phyloP scores from a whole-genome alignment of 2,888 invertebrate genomes.

The Erynnis tages region DNA sequence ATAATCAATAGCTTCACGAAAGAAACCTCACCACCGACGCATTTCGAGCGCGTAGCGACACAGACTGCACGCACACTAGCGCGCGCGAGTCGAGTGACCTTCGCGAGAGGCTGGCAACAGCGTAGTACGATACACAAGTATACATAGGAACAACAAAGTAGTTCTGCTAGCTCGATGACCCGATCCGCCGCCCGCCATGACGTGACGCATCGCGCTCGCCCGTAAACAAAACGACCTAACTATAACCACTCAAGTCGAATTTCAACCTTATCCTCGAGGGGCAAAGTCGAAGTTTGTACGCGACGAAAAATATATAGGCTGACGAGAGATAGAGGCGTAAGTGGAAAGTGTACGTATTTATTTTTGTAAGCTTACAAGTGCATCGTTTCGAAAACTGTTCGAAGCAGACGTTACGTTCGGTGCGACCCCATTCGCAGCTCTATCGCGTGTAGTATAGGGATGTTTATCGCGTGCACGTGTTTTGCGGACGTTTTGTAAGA shows the following conservation, averaged over 20 bases:
- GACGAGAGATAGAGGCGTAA: conserved; percentile 31
- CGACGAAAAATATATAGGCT: neutral
- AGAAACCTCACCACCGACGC: conserved; percentile 21
- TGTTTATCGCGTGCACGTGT: conserved; percentile 1
- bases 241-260: conserved; percentile 19
- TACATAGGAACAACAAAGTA: conserved; percentile 38
- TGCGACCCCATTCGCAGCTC: conserved; percentile 16
- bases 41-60: neutral
- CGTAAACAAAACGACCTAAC: conserved; percentile 47
- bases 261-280: neutral
- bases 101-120: conserved; percentile 71
- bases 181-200: conserved; percentile 50
- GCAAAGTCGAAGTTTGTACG: conserved; percentile 37
- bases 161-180: conserved; percentile 70
- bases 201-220: conserved; percentile 58
- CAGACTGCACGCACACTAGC: conserved; percentile 36
- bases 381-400: conserved; percentile 63
- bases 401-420: conserved; percentile 46
- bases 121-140: conserved; percentile 44
- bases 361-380: conserved; percentile 68
- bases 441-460: conserved; percentile 11
- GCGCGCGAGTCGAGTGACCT: conserved; percentile 62
- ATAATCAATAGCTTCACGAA: conserved; percentile 19
- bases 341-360: conserved; percentile 72
- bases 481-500: conserved; percentile 19